Base-by-base conservation (phyloP, 2,113 vertebrate species). In the Acinonyx jubatus region DNA sequence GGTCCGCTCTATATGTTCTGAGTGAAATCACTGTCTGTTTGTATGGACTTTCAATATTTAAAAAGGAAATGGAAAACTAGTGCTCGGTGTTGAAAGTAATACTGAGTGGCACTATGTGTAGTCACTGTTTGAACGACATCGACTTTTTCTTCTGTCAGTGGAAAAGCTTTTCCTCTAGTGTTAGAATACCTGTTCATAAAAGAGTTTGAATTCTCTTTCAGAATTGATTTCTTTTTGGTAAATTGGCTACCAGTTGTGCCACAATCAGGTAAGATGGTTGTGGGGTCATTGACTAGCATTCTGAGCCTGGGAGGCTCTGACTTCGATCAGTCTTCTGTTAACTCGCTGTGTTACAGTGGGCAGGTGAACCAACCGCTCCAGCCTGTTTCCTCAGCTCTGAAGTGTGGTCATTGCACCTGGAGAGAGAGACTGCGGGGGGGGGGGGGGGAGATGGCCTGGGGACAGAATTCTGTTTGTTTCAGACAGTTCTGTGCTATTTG, bases 241-340 rank as follows among this genome's bases (percentile, higher is more conserved):
- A 48, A 2, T 57, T 48, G 80, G 41, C 63, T 68, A 41, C 84
- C 65, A 12, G 3, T 33, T 38, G 3, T 5, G 13, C 52, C 8
- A 4, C 2, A 48, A 0, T 52, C 33, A 29, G n/a, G 38, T 33
- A 12, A 12, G 65, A 4, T 14, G 25, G 33, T 13, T 36, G 18
- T 11, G 33, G 21, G 16, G 2, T 6, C 6, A 31, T 10, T 1
- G 33, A 1, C 27, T 4, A 5, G 12, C 9, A 0, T 7, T 0
- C 29, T 36, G n/a, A 33, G 16, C 8, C 63, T 15, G 7, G 36
- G 74, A 12, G 21, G 57, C 52, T 16, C 29, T 5, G 29, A 29
- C 90, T 50, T 25, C 4, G 5, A 7, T 7, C 31, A 8, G 29
- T 5, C 38, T 41, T 69, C 48, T 31, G 7, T 27, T 29, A 2